phyloP scores from a whole-genome alignment of 2,113 vertebrate genomes.

The Alectura lathami region DNA sequence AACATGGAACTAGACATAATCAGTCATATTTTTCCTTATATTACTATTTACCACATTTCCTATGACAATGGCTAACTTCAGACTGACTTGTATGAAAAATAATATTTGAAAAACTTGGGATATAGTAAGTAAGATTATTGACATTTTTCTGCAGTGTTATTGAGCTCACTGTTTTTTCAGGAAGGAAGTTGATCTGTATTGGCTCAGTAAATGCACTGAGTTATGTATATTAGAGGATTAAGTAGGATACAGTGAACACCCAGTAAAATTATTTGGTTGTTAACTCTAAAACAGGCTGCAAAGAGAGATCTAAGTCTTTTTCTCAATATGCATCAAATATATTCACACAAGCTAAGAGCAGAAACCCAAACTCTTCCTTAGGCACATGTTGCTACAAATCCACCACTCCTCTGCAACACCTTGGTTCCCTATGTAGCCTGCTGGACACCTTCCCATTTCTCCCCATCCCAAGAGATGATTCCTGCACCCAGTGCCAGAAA shows the following conservation, averaged over 20 bases:
- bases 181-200: not conserved
- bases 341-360: not conserved
- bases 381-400: not conserved
- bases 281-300: not conserved
- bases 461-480: not conserved
- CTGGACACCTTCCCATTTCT: not conserved
- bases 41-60: not conserved
- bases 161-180: not conserved
- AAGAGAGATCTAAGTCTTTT: not conserved
- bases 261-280: not conserved
- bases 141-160: not conserved
- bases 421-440: not conserved
- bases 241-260: not conserved
- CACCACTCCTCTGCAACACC: not conserved
- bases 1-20: not conserved
- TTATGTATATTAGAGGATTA: accelerated
- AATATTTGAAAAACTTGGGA: constrained; percentile 32
- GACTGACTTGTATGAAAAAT: not conserved
- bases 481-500: not conserved
- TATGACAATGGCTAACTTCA: not conserved
- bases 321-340: not conserved
- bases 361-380: not conserved
- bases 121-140: not conserved
- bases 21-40: not conserved
- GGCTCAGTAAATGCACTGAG: not conserved